Evolutionary conservation across 2,888 invertebrate species (phyloP).

Genomic region (Hirtodrosophila histrioides): DNA sequence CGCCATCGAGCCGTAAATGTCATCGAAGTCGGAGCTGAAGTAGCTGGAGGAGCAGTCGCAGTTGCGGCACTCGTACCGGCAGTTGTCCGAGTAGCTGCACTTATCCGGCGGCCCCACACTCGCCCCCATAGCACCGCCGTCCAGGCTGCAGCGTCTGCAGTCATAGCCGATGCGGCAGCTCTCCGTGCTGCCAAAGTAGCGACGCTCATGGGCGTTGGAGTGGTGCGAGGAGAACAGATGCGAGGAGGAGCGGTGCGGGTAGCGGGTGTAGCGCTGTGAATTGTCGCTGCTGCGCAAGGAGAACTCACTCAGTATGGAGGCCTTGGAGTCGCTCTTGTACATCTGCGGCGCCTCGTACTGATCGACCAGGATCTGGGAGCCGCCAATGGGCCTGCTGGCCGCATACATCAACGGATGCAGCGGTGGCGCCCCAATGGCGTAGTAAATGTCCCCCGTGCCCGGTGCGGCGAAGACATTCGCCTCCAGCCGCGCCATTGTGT

Average conservation of each 20-base stretch:
- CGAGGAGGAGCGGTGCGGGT: constrained; percentile 76
- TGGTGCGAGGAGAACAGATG: constrained; percentile 73
- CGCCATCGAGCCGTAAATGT: constrained; percentile 78
- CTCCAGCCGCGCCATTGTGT: constrained; percentile 81
- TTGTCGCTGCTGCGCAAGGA: constrained; percentile 84
- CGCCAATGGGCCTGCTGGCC: constrained; percentile 80
- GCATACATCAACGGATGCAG: constrained; percentile 80
- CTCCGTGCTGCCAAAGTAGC: constrained; percentile 84
- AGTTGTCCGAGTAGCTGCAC: constrained; percentile 84
- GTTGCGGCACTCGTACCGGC: constrained; percentile 84
- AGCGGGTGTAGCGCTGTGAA: constrained; percentile 71
- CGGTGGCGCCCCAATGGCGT: constrained; percentile 59
- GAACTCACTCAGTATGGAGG: constrained; percentile 84
- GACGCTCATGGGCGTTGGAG: constrained; percentile 76
- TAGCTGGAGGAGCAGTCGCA: constrained; percentile 84
- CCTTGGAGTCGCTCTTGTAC: constrained; percentile 84
- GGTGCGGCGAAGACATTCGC: constrained; percentile 67
- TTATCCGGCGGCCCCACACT: constrained; percentile 68
- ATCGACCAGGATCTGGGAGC: constrained; percentile 82
- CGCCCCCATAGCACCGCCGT: constrained; percentile 61
- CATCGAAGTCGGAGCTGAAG: constrained; percentile 84
- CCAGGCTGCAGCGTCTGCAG: constrained; percentile 83
- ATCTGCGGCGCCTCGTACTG: constrained; percentile 81
- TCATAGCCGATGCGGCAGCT: constrained; percentile 84
- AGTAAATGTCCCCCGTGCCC: constrained; percentile 65